Base-by-base conservation (phyloP, 2,113 vertebrate species). In the Opisthocomus hoazin region DNA sequence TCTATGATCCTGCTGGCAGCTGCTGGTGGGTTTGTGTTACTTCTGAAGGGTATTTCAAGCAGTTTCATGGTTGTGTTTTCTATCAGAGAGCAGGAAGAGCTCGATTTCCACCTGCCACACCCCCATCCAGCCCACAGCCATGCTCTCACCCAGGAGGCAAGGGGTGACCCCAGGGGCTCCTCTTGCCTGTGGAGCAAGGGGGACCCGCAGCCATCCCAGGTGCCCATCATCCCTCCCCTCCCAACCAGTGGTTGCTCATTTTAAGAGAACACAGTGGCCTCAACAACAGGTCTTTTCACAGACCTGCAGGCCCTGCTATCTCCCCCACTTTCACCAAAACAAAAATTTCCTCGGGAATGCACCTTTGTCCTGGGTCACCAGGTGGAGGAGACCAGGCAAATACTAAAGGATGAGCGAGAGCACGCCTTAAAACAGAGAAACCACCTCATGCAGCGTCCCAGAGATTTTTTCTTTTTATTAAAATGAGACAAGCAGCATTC, bases 401-500 rank as follows among this genome's bases (percentile, higher is more conserved):
- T 19, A 34, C 19, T 39, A 43, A 51, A 69, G 51, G 68, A 15
- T 3, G 12, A 70, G 58, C 0, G 2, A 54, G 29, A 92, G 21
- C 73, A 75, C 65, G 70, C 34, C 91, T 82, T 82, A 84, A 95
- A 93, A 73, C 51, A 94, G 68, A 79, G 89, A 26, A 73, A 69
- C 37, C 56, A 94, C 69, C 53, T 84, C 71, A 84, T 34, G 45
- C 24, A 79, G 48, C 9, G 7, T 61, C 84, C 56, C 41, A 68
- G 56, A 39, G 51, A 39, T 71, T 30, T 81, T 45, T 60, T 51
- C 45, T 57, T 90, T 89, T 96, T 74, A 89, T 56, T 66, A 43
- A 10, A 12, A n/a, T n/a, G 29, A 97, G 71, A 90, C 73, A 93
- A 74, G 22, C 3, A 2, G 86, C 79, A 89, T 97, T 97, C 95